These are phyloP conservation scores for Vombatus ursinus DNA, from an alignment of 2,113 vertebrate genomes.

Conservation along the genomic window DNA sequence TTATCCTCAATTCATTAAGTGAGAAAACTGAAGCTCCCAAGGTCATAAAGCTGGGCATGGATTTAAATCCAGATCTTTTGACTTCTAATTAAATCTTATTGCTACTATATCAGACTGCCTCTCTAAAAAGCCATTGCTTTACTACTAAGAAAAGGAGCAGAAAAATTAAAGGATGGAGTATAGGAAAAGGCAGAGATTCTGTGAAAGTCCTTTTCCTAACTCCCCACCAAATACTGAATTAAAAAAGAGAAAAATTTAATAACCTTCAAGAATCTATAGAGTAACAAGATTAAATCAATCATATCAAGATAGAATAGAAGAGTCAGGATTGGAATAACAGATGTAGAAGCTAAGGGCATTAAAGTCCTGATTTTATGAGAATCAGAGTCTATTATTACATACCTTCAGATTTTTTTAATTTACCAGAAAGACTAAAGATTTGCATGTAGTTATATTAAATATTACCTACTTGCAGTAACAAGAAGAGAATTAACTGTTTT, in stretches of 20 bases:
- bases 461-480: slow-evolving; percentile 62
- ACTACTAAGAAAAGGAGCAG: background rate
- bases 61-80: background rate
- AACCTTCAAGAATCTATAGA: slow-evolving; percentile 26
- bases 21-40: background rate
- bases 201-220: background rate
- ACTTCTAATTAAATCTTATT: background rate
- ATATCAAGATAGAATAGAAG: background rate
- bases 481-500: slow-evolving; percentile 75
- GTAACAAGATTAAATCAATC: slow-evolving; percentile 32
- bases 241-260: slow-evolving; percentile 52
- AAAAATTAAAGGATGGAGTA: background rate
- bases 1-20: slow-evolving; percentile 11
- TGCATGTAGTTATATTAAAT: slow-evolving; percentile 50
- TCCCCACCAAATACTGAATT: slow-evolving; percentile 27
- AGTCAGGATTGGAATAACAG: slow-evolving; percentile 35
- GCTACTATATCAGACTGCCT: background rate
- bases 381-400: slow-evolving; percentile 59
- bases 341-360: background rate
- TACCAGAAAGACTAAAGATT: slow-evolving; percentile 59
- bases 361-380: slow-evolving; percentile 39
- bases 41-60: background rate
- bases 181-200: background rate
- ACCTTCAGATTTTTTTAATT: slow-evolving; percentile 52
- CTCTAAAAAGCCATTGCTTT: background rate